phyloP scores from a whole-genome alignment of 2,888 invertebrate genomes.

The Tetranychus truncatus region DNA sequence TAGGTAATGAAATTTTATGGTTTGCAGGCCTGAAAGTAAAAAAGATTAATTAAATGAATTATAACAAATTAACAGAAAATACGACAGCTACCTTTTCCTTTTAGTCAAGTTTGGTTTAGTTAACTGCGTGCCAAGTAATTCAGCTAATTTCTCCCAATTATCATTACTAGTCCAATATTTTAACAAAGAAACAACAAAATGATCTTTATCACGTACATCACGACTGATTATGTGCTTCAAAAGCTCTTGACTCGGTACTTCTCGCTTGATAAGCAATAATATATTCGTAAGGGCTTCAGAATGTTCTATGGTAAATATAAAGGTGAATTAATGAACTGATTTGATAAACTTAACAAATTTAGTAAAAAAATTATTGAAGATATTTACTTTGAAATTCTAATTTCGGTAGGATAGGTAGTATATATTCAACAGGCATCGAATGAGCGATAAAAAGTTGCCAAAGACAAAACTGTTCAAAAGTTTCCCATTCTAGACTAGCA shows the following conservation, averaged over 20 bases:
- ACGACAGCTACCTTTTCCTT: conserved; percentile 19
- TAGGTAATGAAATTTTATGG: conserved; percentile 19
- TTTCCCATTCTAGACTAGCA: conserved; percentile 62
- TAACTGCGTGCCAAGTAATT: conserved; percentile 25
- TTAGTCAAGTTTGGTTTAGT: conserved; percentile 25
- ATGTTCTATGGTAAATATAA: conserved; percentile 44
- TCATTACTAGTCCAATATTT: conserved; percentile 61
- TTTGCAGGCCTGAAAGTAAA: background rate
- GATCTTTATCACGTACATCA: conserved; percentile 38
- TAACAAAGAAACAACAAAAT: conserved; percentile 70
- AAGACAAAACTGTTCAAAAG: conserved; percentile 86
- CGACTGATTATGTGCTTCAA: conserved; percentile 35
- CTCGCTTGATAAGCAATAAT: conserved; percentile 71
- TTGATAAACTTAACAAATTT: background rate
- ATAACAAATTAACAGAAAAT: background rate
- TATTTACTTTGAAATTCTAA: conserved; percentile 34
- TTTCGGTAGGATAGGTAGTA: conserved; percentile 59
- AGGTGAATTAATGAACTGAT: background rate
- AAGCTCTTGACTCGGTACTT: conserved; percentile 41
- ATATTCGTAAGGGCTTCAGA: conserved; percentile 81
- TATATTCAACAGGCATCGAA: conserved; percentile 74
- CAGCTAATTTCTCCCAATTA: conserved; percentile 26
- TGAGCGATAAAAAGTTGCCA: conserved; percentile 92
- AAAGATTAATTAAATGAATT: background rate
- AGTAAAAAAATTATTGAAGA: background rate